phyloP scores from a whole-genome alignment of 1,140 invertebrate species.

The Camponotus pennsylvanicus region DNA sequence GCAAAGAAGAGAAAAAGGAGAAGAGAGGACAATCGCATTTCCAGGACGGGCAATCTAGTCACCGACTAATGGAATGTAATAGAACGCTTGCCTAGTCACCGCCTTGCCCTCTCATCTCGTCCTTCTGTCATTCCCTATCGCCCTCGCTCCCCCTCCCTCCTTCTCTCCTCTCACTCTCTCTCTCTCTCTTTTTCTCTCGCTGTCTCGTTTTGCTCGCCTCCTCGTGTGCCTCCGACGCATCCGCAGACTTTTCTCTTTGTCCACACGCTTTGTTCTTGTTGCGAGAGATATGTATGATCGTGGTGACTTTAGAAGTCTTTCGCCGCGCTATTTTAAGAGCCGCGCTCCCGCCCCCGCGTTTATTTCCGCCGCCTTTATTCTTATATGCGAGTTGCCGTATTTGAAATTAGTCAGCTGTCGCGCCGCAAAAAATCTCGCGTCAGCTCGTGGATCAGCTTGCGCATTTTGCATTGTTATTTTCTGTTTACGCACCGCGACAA shows the following conservation, averaged over 20 bases:
- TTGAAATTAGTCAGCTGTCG: constrained; percentile 50
- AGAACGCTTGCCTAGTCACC: constrained; percentile 55
- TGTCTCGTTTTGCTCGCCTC: constrained; percentile 2
- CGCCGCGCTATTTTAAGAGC: constrained; percentile 71
- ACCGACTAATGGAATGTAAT: constrained; percentile 63
- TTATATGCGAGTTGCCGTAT: constrained; percentile 44
- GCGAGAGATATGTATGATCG: constrained; percentile 60
- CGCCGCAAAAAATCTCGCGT: constrained; percentile 52
- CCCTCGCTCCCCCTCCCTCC: background rate
- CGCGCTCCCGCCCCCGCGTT: constrained; percentile 65
- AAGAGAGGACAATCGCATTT: constrained; percentile 46
- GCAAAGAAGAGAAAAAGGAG: background rate
- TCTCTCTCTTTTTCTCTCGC: too few relatives aligned
- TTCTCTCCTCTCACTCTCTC: too few relatives aligned
- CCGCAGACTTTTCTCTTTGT: constrained; percentile 59
- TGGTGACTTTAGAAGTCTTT: constrained; percentile 24
- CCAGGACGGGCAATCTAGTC: constrained; percentile 55
- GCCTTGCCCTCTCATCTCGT: constrained; percentile 39
- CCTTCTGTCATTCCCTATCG: background rate
- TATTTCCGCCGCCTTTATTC: constrained; percentile 69
- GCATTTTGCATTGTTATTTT: background rate
- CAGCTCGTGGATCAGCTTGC: background rate
- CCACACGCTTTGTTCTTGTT: constrained; percentile 65
- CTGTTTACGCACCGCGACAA: background rate
- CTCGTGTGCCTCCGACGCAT: constrained; percentile 48